Evolutionary conservation across 2,797 vertebrate genomes (phyloP), one percentile per base, ranked within the genome.

Genomic region (Helarctos malayanus): DNA sequence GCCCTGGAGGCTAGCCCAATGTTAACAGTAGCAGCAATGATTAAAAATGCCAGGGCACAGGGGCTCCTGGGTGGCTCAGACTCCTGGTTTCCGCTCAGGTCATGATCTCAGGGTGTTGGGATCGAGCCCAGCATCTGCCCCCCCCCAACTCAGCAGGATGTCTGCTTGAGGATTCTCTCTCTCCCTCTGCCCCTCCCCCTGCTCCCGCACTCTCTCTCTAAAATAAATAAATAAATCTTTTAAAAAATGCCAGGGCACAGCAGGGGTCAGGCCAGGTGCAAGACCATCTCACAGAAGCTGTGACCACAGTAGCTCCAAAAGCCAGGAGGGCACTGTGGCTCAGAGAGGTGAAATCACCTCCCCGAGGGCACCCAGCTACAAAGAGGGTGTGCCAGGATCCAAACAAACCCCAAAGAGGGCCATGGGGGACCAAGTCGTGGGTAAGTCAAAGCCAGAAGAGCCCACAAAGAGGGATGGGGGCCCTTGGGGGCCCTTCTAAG

Each of bases 1-100:
- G 61, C 76, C 89, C 63, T 85, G 80, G 69, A 93, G 76, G 23
- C 87, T 73, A 65, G 80, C 85, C 94, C 83, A 82, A 0, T 76
- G 85, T 69, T 85, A 87, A 95, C 32, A 56, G 71, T n/a, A 92
- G 75, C 83, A 79, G 32, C 78, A 76, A 16, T 71, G 95, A 95
- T 91, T 87, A 73, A 65, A 54, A 93, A 41, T 87, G 41, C 41
- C 49, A 54, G 73, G 52, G 61, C 16, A 38, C 56, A 82, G 56
- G 65, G 18, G 65, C 2, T 1, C 18, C 18, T 35, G n/a, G 9
- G 32, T n/a, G n/a, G 18, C 65, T 35, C 63, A 35, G 32, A 35
- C 63, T 68, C 63, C 35, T 68, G 63, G 32, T 68, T 68, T 68
- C 3, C 4, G n/a, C 15, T 19, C n/a, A 68, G n/a, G 65, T 68